Percentiles rank a stretch among this genome's conserved stretches.
These are phyloP conservation scores for Gymnosoma rotundatum DNA, from an alignment of 2,888 invertebrate species.

Conservation along the genomic window DNA sequence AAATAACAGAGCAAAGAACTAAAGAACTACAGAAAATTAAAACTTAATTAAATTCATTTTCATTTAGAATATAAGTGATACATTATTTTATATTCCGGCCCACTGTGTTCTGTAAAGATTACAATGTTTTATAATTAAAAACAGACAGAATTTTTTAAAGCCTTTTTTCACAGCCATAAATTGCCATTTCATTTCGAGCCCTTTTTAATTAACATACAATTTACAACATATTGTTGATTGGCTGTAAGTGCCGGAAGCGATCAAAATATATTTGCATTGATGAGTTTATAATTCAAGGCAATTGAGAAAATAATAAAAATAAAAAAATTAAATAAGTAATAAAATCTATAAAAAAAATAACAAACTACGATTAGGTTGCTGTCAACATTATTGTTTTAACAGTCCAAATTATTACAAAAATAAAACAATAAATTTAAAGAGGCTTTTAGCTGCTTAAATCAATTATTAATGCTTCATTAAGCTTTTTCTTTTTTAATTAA, in stretches of 20 bases:
- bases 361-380: slow-evolving; percentile 15
- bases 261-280: slow-evolving; percentile 52
- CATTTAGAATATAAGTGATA: too few species aligned
- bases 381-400: slow-evolving; percentile 33
- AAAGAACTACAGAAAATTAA: too few species aligned
- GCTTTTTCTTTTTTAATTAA: slow-evolving; percentile 19
- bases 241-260: slow-evolving; percentile 65
- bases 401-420: slow-evolving; percentile 26
- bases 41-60: too few species aligned
- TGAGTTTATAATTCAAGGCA: slow-evolving; percentile 19
- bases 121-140: not conserved
- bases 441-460: slow-evolving; percentile 38
- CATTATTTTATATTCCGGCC: too few species aligned
- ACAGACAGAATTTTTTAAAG: not conserved
- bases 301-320: not conserved
- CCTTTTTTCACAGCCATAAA: not conserved
- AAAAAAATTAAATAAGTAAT: not conserved
- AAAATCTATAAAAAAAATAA: not conserved
- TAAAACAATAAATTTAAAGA: slow-evolving; percentile 1
- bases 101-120: too few species aligned
- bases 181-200: not conserved
- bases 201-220: not conserved
- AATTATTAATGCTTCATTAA: slow-evolving; percentile 65
- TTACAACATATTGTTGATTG: slow-evolving; percentile 31
- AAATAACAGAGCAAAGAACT: too few species aligned